Conservation (phyloP, 2,113 vertebrate species). For the Gorsachius goisagi region DNA sequence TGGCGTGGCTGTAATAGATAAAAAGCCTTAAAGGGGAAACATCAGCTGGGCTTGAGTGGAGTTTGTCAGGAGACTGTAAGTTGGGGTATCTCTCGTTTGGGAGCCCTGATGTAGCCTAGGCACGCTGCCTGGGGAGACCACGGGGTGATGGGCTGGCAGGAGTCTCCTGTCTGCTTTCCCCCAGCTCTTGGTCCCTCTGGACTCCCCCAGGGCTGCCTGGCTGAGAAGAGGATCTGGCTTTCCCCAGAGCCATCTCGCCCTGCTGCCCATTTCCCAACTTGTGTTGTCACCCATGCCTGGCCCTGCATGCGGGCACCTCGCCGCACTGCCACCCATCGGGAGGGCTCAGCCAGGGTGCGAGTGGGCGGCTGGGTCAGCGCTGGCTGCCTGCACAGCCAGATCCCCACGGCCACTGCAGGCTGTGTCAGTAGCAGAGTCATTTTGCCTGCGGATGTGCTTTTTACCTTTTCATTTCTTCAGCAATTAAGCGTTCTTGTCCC, state of each 20-base stretch:
- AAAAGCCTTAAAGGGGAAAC: background rate
- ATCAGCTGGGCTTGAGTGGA: background rate
- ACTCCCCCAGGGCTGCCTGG: background rate
- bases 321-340: rapidly evolving
- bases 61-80: background rate
- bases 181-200: background rate
- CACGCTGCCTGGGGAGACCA: too few relatives aligned
- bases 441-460: constrained; percentile 68
- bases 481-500: constrained; percentile 70
- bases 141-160: background rate
- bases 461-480: constrained; percentile 70
- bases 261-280: background rate
- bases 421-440: constrained; percentile 65
- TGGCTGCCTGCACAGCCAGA: background rate
- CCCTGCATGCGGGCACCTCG: background rate
- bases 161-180: background rate
- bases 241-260: background rate
- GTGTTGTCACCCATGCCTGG: background rate
- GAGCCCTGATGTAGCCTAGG: background rate
- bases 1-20: background rate
- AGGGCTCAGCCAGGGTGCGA: background rate
- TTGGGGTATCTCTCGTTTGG: background rate
- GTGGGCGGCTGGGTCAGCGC: background rate
- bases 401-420: background rate
- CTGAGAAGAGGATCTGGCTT: background rate